These are phyloP conservation scores for Diadema setosum DNA, from an alignment of 35 echinoderm and acorn worm species.

Conservation along the genomic window DNA sequence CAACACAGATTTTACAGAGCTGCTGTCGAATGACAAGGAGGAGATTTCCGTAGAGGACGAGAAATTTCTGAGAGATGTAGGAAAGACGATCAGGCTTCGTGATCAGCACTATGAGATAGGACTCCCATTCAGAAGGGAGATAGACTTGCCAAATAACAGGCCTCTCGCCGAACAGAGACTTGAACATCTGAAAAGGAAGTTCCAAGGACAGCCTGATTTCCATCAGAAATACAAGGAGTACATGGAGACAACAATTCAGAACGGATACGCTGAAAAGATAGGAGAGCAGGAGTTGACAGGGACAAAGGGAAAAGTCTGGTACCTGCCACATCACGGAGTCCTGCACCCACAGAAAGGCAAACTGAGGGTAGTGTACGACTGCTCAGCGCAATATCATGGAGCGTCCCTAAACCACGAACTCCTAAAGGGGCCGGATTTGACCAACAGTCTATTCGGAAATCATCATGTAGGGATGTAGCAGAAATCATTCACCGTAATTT, in stretches of 20 bases:
- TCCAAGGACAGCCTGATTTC: neutral
- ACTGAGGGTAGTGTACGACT: slow-evolving; percentile 36
- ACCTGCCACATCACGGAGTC: slow-evolving; percentile 40
- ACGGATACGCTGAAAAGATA: slow-evolving; percentile 68
- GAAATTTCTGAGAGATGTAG: neutral
- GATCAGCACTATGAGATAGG: slow-evolving; percentile 42
- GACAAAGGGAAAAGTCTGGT: too few species aligned
- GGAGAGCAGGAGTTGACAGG: too few species aligned
- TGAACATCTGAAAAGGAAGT: neutral
- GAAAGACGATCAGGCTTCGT: too few species aligned
- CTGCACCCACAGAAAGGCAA: neutral
- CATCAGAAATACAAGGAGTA: slow-evolving; percentile 17
- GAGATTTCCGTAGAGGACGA: neutral
- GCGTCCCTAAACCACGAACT: slow-evolving; percentile 42
- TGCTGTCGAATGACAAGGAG: neutral
- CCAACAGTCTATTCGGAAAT: slow-evolving; percentile 31
- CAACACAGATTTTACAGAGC: neutral
- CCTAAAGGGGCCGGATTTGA: slow-evolving; percentile 41
- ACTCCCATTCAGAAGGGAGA: slow-evolving; percentile 36
- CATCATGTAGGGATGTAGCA: neutral
- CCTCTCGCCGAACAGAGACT: slow-evolving; percentile 17
- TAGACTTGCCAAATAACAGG: slow-evolving; percentile 46
- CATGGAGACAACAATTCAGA: slow-evolving; percentile 41
- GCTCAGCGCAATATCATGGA: slow-evolving; percentile 4
- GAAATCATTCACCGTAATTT: neutral